phyloP scores from a whole-genome alignment of 2,888 invertebrate species.

The Pocota personata region DNA sequence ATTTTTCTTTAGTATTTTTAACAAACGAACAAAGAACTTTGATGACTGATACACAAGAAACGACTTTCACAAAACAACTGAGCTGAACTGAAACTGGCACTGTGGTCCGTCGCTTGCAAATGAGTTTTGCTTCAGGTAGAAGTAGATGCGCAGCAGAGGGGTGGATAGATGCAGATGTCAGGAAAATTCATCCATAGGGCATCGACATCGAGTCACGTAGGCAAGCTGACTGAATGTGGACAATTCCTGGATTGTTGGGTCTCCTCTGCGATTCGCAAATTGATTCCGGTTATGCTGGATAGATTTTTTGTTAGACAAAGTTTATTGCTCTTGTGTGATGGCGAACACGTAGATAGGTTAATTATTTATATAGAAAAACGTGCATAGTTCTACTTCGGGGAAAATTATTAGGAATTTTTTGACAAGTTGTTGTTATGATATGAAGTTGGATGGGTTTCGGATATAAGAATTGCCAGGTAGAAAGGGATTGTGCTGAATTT shows the following conservation, averaged over 20 bases:
- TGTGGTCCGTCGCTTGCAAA: slow-evolving; percentile 18
- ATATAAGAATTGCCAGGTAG: background rate
- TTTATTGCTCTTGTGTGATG: background rate
- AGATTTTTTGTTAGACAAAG: background rate
- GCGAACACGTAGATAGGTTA: background rate
- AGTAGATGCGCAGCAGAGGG: slow-evolving; percentile 62
- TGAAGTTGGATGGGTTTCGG: slow-evolving; percentile 25
- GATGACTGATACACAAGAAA: slow-evolving; percentile 21
- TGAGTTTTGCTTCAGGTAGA: slow-evolving; percentile 3
- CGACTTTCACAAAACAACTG: slow-evolving; percentile 64
- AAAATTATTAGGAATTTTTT: background rate
- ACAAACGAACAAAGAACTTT: slow-evolving; percentile 46
- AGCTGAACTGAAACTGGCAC: slow-evolving; percentile 12
- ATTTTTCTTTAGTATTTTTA: background rate
- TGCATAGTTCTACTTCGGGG: background rate
- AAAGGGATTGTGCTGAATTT: too few relatives aligned
- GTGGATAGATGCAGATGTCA: slow-evolving; percentile 15
- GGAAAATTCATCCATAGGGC: slow-evolving; percentile 65
- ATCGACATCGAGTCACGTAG: slow-evolving; percentile 63
- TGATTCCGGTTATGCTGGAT: background rate
- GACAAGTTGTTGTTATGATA: slow-evolving; percentile 33
- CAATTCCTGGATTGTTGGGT: background rate
- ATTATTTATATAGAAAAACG: slow-evolving; percentile 24
- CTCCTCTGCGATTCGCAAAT: background rate
- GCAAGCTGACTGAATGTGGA: slow-evolving; percentile 28